phyloP scores from a whole-genome alignment of 2,888 invertebrate genomes.

The Brachyopa scutellaris region DNA sequence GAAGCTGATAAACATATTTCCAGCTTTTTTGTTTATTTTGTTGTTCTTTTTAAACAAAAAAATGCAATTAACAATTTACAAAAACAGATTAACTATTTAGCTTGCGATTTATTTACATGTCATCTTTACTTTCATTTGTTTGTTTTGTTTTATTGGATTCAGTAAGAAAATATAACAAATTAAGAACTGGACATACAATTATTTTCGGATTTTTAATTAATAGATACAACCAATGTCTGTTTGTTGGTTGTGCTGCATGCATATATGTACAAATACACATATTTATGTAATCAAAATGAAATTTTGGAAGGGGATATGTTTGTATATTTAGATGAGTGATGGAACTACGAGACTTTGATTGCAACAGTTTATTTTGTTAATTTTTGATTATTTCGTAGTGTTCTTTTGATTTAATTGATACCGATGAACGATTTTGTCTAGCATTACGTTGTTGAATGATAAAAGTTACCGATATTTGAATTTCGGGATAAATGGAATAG shows the following conservation, averaged over 20 bases:
- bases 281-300: too few relatives aligned
- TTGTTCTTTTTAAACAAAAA: too few relatives aligned
- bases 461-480: too few relatives aligned
- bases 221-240: not conserved
- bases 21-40: not conserved
- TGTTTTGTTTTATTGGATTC: not conserved
- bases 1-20: slow-evolving; percentile 2
- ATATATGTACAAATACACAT: too few relatives aligned
- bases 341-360: not conserved
- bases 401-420: not conserved
- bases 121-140: not conserved
- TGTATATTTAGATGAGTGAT: not conserved
- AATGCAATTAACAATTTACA: not conserved
- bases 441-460: too few relatives aligned
- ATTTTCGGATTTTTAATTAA: not conserved
- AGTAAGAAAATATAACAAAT: not conserved
- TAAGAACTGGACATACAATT: not conserved
- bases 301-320: not conserved
- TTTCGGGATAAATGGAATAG: too few relatives aligned
- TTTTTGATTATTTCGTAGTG: not conserved
- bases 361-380: not conserved
- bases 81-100: not conserved
- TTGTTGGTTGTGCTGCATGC: not conserved
- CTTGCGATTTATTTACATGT: not conserved
- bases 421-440: too few relatives aligned